Percentiles rank a stretch among this genome's conserved stretches.
phyloP scores from a whole-genome alignment of 2,113 vertebrate genomes.

The Serilophus lunatus region DNA sequence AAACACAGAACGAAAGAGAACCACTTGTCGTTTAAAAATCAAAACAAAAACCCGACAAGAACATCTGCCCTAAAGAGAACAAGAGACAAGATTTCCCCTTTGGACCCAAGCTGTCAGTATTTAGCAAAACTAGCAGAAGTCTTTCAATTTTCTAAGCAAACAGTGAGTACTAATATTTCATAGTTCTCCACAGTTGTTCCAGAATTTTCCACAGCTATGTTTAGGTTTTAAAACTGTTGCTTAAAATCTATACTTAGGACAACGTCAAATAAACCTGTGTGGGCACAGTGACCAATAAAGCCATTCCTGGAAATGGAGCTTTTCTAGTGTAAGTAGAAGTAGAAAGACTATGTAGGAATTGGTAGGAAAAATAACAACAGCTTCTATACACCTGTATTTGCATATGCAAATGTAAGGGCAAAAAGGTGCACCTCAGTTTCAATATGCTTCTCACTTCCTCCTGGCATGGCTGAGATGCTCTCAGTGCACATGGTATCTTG shows the following conservation, averaged over 20 bases:
- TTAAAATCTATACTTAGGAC: background rate
- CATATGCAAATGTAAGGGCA: background rate
- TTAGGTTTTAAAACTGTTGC: background rate
- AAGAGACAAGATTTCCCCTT: background rate
- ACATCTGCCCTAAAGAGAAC: background rate
- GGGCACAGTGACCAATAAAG: background rate
- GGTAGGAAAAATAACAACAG: background rate
- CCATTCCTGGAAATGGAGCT: background rate
- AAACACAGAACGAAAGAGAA: background rate
- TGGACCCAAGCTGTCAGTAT: background rate
- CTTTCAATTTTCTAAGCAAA: background rate
- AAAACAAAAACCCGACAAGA: background rate
- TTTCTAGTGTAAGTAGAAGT: background rate
- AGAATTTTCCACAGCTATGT: background rate
- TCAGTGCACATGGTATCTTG: background rate
- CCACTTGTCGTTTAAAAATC: background rate
- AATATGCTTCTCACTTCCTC: background rate
- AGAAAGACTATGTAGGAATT: background rate
- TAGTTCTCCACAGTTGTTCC: background rate
- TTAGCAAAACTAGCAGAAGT: background rate
- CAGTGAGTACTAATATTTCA: background rate
- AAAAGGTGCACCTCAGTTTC: background rate
- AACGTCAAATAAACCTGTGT: background rate
- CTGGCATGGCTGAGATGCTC: background rate
- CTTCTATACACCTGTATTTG: background rate